Evolutionary conservation across 1,140 invertebrate genomes (phyloP).

Genomic region (Rhopalosiphum padi): DNA sequence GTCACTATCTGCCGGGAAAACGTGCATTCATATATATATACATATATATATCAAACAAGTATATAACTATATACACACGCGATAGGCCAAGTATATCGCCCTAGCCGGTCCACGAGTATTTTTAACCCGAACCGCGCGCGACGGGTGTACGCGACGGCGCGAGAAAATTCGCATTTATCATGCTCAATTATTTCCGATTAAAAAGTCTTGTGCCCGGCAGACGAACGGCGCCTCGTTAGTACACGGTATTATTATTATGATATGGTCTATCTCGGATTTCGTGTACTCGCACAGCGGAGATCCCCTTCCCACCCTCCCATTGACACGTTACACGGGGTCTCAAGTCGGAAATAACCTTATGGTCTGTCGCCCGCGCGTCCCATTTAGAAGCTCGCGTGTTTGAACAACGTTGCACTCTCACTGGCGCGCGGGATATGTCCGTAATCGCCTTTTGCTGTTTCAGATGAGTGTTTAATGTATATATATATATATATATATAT

Average conservation of each 20-base stretch:
- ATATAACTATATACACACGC: not conserved
- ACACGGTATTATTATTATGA: not conserved
- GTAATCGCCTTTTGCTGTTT: not conserved
- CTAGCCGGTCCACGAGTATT: not conserved
- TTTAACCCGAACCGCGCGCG: not conserved
- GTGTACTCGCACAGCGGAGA: not conserved
- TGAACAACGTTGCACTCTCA: not conserved
- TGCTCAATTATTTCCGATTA: constrained; percentile 31
- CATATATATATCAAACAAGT: no score
- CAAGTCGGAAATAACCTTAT: constrained; percentile 39
- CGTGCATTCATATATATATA: not conserved
- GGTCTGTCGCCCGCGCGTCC: constrained; percentile 22
- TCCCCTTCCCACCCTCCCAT: not conserved
- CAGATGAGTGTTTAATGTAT: not conserved
- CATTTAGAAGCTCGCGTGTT: not conserved
- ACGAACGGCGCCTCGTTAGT: constrained; percentile 12
- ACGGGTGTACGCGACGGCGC: not conserved
- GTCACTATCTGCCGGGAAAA: not conserved
- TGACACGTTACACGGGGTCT: no score
- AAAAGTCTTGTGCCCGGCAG: not conserved
- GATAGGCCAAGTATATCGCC: not conserved
- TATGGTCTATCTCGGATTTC: not conserved
- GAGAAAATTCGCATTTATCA: constrained; percentile 36
- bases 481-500: not conserved
- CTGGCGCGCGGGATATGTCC: not conserved